Evolutionary conservation across 2,797 vertebrate genomes (phyloP), one percentile per base, ranked within the genome.

Genomic region (Arnoldichthys spilopterus): DNA sequence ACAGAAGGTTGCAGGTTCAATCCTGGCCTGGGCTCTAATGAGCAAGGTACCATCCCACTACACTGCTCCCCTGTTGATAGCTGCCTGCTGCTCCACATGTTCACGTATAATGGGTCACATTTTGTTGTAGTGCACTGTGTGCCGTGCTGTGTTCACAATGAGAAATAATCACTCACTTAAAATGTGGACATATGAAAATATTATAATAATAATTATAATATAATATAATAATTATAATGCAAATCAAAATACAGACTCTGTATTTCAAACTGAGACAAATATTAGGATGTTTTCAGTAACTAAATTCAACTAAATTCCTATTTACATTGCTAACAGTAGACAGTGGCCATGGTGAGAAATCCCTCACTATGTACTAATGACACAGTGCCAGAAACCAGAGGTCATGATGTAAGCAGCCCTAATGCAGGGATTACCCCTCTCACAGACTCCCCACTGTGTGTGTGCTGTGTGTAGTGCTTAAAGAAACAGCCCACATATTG

Each of bases 381-480:
- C 61, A 66, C 63, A 32, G 18, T 72, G 61, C 59, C 69, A 72
- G 61, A 66, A 56, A 56, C 26, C 53, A 66, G 59, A 72, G 70
- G 69, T 66, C 59, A 72, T 22, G 26, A 24, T 78, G 49, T 47
- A 56, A 40, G 67, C 58, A 71, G n/a, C 32, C 3, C 58, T 63
- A 22, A 78, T 63, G 51, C 76, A 22, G 68, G 68, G 34, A 18
- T 78, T 56, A 72, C 59, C 24, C 0, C 22, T 71, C 45, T 20
- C 22, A 30, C 0, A 26, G 49, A 51, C 45, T 63, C 18, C 1
- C n/a, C 4, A 6, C 13, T 56, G 28, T 58, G 49, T 22, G 9
- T 5, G 2, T 4, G 11, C 43, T 54, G 7, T 24, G 59, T 62
- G 28, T 49, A 67, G 28, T 43, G 32, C 26, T 78, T 54, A 64